phyloP scores from a whole-genome alignment of 2,888 invertebrate species.

The Sesia apiformis region DNA sequence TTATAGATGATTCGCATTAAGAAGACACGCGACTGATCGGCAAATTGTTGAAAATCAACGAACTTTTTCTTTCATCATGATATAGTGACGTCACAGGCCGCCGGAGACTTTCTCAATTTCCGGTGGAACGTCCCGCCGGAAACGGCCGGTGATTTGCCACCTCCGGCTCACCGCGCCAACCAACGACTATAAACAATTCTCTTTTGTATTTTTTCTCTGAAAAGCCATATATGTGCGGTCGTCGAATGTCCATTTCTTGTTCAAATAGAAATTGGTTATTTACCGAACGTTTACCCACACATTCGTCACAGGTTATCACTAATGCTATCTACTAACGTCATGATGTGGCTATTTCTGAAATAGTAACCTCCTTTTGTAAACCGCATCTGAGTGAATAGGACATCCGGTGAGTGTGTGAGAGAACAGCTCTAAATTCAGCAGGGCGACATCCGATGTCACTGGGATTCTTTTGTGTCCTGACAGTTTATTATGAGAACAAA shows the following conservation, averaged over 20 bases:
- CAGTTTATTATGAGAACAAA: conserved; percentile 66
- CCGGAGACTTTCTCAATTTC: conserved; percentile 47
- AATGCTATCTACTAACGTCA: too few relatives aligned
- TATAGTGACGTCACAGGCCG: conserved; percentile 19
- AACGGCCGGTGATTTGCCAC: conserved; percentile 50
- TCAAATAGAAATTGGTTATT: conserved; percentile 7
- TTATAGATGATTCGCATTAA: not conserved
- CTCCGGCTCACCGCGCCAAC: conserved; percentile 35
- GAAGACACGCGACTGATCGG: not conserved
- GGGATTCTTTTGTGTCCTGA: conserved; percentile 59
- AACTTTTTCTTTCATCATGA: conserved; percentile 24
- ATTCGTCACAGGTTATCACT: conserved; percentile 17
- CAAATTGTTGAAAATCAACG: conserved; percentile 23
- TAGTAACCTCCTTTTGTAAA: conserved; percentile 11
- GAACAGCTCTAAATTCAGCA: conserved; percentile 42
- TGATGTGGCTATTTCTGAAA: too few relatives aligned
- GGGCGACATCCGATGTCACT: conserved; percentile 47
- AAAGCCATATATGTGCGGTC: conserved; percentile 8
- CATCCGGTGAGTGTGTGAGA: conserved; percentile 20
- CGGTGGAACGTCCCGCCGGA: conserved; percentile 38
- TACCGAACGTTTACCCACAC: conserved; percentile 1
- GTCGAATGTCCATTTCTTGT: conserved; percentile 10
- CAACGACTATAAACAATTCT: conserved; percentile 27
- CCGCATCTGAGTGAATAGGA: conserved; percentile 33
- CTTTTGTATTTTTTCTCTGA: conserved; percentile 17